Evolutionary conservation across 2,888 invertebrate genomes (phyloP), one percentile per base, ranked within the genome.

Genomic region (Aphodius granarius): DNA sequence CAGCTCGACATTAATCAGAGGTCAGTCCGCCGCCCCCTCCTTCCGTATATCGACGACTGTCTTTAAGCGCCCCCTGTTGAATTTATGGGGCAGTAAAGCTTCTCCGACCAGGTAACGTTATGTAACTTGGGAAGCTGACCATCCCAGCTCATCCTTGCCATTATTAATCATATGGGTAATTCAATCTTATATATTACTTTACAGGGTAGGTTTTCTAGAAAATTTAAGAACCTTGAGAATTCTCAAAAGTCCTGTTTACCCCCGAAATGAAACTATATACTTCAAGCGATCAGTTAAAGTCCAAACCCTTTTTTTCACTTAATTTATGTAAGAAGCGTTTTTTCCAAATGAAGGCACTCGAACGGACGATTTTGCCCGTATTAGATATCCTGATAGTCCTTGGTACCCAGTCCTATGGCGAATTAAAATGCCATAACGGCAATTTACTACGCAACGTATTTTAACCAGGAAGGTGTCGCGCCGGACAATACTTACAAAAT

Each of bases 1-100:
- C 77, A 73, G 71, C 74, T 76, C 63, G 75, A 73, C 78, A 78
- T 78, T 78, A 78, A 78, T 78, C 77, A 77, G 77, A 77, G 77
- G 77, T 75, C 77, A 73, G 62, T 66, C 70, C 20, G 16, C 20
- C 9, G 65, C 74, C 68, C 23, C 20, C 70, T 43, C 63, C 21
- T 62, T 23, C 18, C 71, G 22, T 68, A 68, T 68, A 68, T 68
- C 68, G 68, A 68, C 68, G 68, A 68, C 68, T 68, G 68, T 68
- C 68, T 68, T 68, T 68, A 68, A 68, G 68, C 68, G 68, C 68
- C 68, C 68, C 68, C 68, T 43, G 68, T 68, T 68, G 68, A 21
- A 68, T 68, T 68, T 68, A 68, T 68, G 68, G 68, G 68, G 68
- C 22, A 68, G 68, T 68, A 68, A 68, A 68, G 19, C 22, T 19